Percentiles rank a stretch among this genome's conserved stretches.
phyloP scores from a whole-genome alignment of 2,888 invertebrate species.

The Abscondita cerata region DNA sequence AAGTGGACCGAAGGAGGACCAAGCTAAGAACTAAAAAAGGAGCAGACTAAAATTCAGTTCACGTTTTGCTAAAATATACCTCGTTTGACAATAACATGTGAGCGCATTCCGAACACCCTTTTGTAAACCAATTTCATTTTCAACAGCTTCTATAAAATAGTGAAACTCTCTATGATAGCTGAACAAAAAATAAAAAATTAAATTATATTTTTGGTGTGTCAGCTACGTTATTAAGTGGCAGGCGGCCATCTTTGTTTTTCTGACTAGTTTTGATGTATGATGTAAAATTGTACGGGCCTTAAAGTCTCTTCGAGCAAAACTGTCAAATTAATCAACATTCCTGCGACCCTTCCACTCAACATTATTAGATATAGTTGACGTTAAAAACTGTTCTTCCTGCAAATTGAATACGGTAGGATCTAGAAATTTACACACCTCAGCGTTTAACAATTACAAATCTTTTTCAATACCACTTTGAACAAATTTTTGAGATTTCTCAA shows the following conservation, averaged over 20 bases:
- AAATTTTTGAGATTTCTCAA: no score
- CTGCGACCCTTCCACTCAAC: constrained; percentile 45
- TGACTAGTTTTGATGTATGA: constrained; percentile 52
- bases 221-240: constrained; percentile 54
- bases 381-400: constrained; percentile 28
- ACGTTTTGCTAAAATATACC: constrained; percentile 55
- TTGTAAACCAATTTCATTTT: constrained; percentile 17
- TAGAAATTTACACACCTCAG: background rate
- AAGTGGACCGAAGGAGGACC: constrained; percentile 49
- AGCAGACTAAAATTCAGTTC: constrained; percentile 52
- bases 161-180: constrained; percentile 35
- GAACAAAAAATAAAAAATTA: constrained; percentile 54
- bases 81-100: constrained; percentile 44
- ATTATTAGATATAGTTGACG: constrained; percentile 50
- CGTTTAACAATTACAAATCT: background rate
- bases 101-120: constrained; percentile 28
- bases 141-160: constrained; percentile 32
- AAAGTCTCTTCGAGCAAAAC: constrained; percentile 50
- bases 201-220: constrained; percentile 57
- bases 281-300: constrained; percentile 50
- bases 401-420: constrained; percentile 26
- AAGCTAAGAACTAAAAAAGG: constrained; percentile 39
- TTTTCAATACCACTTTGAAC: no score
- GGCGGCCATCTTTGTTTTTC: constrained; percentile 53
- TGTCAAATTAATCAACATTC: constrained; percentile 55